Percentiles rank a stretch among this genome's conserved stretches.
These are phyloP conservation scores for Labroides dimidiatus DNA, from an alignment of 2,797 vertebrate genomes.

Conservation along the genomic window DNA sequence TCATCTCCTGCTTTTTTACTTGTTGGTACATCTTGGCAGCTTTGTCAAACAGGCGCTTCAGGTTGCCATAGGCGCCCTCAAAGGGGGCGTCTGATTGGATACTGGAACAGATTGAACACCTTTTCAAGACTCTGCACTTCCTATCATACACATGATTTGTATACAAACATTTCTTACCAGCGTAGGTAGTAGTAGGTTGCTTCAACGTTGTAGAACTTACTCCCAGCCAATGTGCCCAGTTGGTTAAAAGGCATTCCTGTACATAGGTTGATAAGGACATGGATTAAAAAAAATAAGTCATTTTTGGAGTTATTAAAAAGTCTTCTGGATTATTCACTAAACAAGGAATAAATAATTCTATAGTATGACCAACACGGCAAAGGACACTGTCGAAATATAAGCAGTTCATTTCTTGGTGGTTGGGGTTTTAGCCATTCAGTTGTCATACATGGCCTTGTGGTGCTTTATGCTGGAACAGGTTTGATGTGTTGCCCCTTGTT, in stretches of 20 bases:
- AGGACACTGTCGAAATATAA: no score
- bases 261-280: not conserved
- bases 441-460: no score
- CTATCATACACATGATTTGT: not conserved
- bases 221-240: conserved; percentile 94
- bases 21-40: conserved; percentile 98
- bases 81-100: conserved; percentile 98
- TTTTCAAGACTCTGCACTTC: conserved; percentile 3
- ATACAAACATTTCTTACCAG: conserved; percentile 86
- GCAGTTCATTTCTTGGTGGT: no score
- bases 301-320: not conserved
- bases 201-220: conserved; percentile 97
- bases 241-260: conserved; percentile 99
- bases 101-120: conserved; percentile 68
- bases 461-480: no score
- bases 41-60: conserved; percentile 96
- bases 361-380: no score
- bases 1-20: conserved; percentile 93
- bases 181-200: conserved; percentile 97
- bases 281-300: no score
- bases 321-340: no score
- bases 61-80: conserved; percentile 95
- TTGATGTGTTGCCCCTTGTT: no score
- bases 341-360: no score
- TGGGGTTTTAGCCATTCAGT: no score